A percentile compares a stretch with the other conserved stretches of the same genome.
phyloP scores from a whole-genome alignment of 2,113 vertebrate species.

The Poeciliopsis retropinna region DNA sequence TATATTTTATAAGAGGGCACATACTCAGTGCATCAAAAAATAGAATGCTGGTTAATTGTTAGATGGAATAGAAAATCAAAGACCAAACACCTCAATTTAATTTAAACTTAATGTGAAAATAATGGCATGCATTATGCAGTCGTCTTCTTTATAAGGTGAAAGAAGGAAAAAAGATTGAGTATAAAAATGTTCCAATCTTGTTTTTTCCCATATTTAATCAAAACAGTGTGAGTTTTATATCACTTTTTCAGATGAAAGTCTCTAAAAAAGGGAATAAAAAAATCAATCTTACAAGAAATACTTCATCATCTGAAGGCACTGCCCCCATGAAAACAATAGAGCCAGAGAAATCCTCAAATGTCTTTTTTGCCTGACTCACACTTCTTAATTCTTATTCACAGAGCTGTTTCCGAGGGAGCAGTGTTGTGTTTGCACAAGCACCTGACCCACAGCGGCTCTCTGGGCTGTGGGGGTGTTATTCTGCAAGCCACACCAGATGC shows the following conservation, averaged over 20 bases:
- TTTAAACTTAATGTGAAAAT: not conserved
- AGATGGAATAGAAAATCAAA: not conserved
- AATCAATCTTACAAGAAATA: slow-evolving; percentile 24
- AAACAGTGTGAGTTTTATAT: slow-evolving; percentile 10
- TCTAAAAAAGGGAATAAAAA: slow-evolving; percentile 11
- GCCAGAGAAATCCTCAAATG: slow-evolving; percentile 53
- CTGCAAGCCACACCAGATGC: slow-evolving; percentile 68
- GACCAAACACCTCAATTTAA: not conserved
- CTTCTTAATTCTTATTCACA: slow-evolving; percentile 42
- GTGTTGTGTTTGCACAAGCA: slow-evolving; percentile 62
- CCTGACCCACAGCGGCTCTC: slow-evolving; percentile 65
- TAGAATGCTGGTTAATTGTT: not conserved
- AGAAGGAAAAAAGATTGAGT: not conserved
- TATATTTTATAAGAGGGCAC: too few relatives aligned
- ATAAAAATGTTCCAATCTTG: not conserved
- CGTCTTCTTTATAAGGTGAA: not conserved
- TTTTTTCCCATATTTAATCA: not conserved
- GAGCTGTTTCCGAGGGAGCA: slow-evolving; percentile 42
- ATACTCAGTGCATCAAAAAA: not conserved
- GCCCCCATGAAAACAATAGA: slow-evolving; percentile 33
- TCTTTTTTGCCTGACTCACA: slow-evolving; percentile 5
- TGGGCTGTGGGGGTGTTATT: slow-evolving; percentile 68
- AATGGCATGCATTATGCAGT: too few relatives aligned
- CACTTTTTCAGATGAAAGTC: slow-evolving; percentile 2
- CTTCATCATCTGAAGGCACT: slow-evolving; percentile 14